Evolutionary conservation across 2,888 invertebrate genomes (phyloP).

Genomic region (Mythimna vitellina): DNA sequence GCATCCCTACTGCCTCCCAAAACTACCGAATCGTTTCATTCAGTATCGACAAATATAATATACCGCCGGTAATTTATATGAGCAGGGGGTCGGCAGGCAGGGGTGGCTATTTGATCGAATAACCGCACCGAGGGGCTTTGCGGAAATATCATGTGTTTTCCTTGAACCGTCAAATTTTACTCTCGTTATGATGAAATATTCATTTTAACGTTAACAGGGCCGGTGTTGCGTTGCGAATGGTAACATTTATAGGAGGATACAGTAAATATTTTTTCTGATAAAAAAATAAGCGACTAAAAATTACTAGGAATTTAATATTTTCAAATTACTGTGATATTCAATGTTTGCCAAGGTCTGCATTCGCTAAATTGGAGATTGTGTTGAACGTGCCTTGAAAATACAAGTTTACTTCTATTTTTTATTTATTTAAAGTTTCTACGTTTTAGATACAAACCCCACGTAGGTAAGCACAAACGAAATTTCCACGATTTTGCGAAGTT

Average conservation of each 20-base stretch:
- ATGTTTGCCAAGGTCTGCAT: background rate
- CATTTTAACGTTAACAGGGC: conserved; percentile 20
- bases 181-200: conserved; percentile 47
- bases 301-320: background rate
- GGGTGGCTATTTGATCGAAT: conserved; percentile 37
- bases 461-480: conserved; percentile 1
- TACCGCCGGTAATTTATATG: conserved; percentile 45
- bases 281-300: conserved; percentile 1
- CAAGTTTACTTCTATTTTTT: conserved; percentile 11
- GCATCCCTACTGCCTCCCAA: conserved; percentile 4
- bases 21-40: conserved; percentile 35
- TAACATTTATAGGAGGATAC: background rate
- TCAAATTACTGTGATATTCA: background rate
- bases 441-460: conserved; percentile 1
- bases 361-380: background rate
- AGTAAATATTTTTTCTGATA: background rate
- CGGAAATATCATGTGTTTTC: conserved; percentile 50
- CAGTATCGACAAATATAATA: conserved; percentile 49
- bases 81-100: conserved; percentile 19
- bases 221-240: conserved; percentile 18
- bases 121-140: conserved; percentile 37
- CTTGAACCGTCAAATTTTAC: conserved; percentile 39
- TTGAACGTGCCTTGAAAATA: background rate
- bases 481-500: conserved; percentile 22
- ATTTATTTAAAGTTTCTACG: background rate